Conservation (phyloP, 2,113 vertebrate species). For the Amphiprion percula region DNA sequence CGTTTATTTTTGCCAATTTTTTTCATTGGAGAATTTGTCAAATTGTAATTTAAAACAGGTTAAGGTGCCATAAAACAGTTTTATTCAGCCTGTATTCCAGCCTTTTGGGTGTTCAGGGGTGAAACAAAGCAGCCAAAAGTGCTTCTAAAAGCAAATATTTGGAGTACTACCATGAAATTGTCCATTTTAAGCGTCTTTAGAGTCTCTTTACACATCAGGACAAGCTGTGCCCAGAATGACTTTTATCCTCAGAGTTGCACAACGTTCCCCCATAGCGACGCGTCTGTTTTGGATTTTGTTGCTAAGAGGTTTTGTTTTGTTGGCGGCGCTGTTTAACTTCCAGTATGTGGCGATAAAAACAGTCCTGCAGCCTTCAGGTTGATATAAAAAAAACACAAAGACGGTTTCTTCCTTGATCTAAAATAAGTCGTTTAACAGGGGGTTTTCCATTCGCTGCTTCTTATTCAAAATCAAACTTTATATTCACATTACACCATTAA, state of each 20-base stretch:
- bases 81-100: background rate
- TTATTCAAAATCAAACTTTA: too few relatives aligned
- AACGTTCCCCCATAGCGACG: background rate
- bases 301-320: slow-evolving; percentile 25
- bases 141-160: too few relatives aligned
- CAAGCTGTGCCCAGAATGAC: slow-evolving; percentile 3
- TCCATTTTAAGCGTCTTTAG: background rate
- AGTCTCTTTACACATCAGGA: background rate
- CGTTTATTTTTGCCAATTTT: too few relatives aligned
- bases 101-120: background rate
- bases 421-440: slow-evolving; percentile 11
- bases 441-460: slow-evolving; percentile 2
- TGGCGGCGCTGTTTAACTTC: background rate
- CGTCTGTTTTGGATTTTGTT: slow-evolving; percentile 7
- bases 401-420: slow-evolving; percentile 27
- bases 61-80: too few relatives aligned
- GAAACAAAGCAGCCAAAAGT: background rate
- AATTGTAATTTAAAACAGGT: too few relatives aligned
- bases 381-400: slow-evolving; percentile 59
- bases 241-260: background rate
- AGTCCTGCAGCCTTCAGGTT: slow-evolving; percentile 37
- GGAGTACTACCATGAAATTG: background rate
- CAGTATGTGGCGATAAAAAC: slow-evolving; percentile 25
- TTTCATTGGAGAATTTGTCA: too few relatives aligned
- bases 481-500: too few relatives aligned